Conservation (phyloP, 2,888 invertebrate species). For the Latrodectus elegans region DNA sequence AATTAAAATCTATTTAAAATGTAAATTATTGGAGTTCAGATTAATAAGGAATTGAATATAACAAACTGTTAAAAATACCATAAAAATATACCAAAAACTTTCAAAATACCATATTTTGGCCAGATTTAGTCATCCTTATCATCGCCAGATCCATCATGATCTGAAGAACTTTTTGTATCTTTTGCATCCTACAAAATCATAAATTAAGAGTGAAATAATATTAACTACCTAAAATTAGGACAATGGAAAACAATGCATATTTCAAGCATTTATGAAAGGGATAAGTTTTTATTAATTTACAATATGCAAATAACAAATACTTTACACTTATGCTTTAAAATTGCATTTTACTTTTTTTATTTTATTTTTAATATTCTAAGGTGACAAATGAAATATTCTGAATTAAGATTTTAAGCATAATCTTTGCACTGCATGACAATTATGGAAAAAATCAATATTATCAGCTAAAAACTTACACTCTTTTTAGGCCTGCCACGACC, state of each 20-base stretch:
- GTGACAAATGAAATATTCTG: too few species aligned
- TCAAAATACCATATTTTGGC: slow-evolving; percentile 50
- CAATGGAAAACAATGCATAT: too few species aligned
- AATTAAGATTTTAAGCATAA: too few species aligned
- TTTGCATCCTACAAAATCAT: slow-evolving; percentile 43
- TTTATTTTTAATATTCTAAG: too few species aligned
- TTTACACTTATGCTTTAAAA: too few species aligned
- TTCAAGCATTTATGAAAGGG: too few species aligned
- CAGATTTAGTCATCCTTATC: slow-evolving; percentile 62
- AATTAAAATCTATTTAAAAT: neutral
- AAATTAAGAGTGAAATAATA: neutral
- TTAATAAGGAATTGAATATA: neutral
- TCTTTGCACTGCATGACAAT: neutral
- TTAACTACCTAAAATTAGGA: too few species aligned
- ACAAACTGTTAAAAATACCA: neutral
- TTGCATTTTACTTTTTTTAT: too few species aligned
- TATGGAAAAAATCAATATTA: neutral
- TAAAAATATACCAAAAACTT: neutral
- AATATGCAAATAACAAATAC: neutral
- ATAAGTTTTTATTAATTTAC: neutral
- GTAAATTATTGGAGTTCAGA: neutral
- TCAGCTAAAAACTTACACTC: slow-evolving; percentile 38
- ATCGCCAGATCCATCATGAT: slow-evolving; percentile 56
- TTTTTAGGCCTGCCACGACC: slow-evolving; percentile 61
- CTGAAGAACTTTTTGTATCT: slow-evolving; percentile 57